A percentile compares a stretch with the other conserved stretches of the same genome.
phyloP scores from a whole-genome alignment of 1,140 invertebrate species.

The Dendroctonus ponderosae region DNA sequence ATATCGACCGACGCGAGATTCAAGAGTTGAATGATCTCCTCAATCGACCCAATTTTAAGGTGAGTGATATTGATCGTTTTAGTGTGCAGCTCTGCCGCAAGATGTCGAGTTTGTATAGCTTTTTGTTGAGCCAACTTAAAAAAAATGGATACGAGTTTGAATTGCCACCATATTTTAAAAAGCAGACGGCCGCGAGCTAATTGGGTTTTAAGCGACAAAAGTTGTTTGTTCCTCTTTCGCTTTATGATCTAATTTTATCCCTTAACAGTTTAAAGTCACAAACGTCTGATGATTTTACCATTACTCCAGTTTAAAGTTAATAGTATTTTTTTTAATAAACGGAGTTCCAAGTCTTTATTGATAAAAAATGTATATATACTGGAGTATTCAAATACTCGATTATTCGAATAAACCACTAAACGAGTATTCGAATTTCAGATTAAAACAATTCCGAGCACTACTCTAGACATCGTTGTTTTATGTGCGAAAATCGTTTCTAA shows the following conservation, averaged over 20 bases:
- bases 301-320: no score
- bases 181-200: neutral
- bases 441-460: no score
- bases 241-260: neutral
- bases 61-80: conserved; percentile 47
- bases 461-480: no score
- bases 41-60: conserved; percentile 81
- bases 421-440: no score
- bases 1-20: conserved; percentile 57
- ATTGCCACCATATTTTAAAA: neutral
- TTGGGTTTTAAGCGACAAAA: neutral
- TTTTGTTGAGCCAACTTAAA: neutral
- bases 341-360: no score
- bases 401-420: no score
- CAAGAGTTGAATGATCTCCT: conserved; percentile 80
- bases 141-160: neutral
- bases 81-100: neutral
- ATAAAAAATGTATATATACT: no score
- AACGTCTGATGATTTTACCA: no score
- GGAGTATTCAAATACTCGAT: no score
- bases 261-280: neutral
- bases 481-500: no score
- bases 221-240: neutral
- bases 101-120: neutral
- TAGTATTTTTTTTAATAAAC: no score